Evolutionary conservation across 2,888 invertebrate species (phyloP), one percentile per base, ranked within the genome.

Genomic region (Chorisops tibialis): DNA sequence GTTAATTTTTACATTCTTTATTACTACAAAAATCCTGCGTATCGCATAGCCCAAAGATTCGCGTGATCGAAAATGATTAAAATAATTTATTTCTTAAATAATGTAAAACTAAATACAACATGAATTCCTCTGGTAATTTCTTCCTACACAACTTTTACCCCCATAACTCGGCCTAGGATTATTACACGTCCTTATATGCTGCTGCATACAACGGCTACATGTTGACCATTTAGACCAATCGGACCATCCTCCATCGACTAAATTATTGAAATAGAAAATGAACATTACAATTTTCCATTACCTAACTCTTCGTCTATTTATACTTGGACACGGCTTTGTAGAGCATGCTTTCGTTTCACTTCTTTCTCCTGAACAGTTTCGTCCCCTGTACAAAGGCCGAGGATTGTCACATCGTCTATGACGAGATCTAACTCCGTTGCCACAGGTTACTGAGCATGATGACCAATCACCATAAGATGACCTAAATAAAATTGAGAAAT

Each of bases 101-200:
- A n/a, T n/a, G n/a, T n/a, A n/a, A n/a, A n/a, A n/a, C n/a, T n/a
- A n/a, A n/a, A n/a, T n/a, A n/a, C n/a, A n/a, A n/a, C n/a, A n/a
- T n/a, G n/a, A n/a, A n/a, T n/a, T n/a, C n/a, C n/a, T n/a, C n/a
- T n/a, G n/a, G n/a, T n/a, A n/a, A n/a, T n/a, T n/a, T n/a, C n/a
- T n/a, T n/a, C 70, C 70, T 12, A 22, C 43, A 68, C 81, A 81
- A 1, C 69, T 66, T 30, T 69, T 68, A 1, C 80, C 80, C 2
- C 78, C 78, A 67, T 72, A 72, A 47, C 67, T 67, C 2, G 79
- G 79, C 14, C 66, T 49, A 0, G 75, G 74, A 64, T 68, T 68
- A 30, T 66, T 70, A 67, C 78, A 78, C 2, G 63, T 56, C 41
- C 77, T 67, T 21, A 62, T 62, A 50, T 75, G 67, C 18, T 67